Evolutionary conservation across 2,113 vertebrate genomes (phyloP).

Genomic region (Nematolebias whitei): DNA sequence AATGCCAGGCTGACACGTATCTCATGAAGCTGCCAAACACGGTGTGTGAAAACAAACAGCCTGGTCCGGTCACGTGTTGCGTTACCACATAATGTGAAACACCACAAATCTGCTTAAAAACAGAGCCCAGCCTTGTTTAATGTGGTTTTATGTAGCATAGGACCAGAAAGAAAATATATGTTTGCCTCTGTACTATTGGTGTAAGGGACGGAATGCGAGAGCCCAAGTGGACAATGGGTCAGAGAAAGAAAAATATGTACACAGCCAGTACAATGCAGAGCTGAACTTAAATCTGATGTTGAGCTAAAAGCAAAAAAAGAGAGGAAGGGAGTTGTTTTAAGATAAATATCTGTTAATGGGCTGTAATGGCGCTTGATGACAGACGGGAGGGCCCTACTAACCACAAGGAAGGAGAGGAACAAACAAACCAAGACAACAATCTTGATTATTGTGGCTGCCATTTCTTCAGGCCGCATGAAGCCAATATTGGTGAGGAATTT

Average conservation of each 20-base stretch:
- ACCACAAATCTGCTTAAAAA: background rate
- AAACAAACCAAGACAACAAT: constrained; percentile 77
- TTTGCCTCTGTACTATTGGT: background rate
- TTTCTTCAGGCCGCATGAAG: constrained; percentile 56
- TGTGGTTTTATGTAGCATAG: background rate
- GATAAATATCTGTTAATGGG: constrained; percentile 84
- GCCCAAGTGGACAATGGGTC: constrained; percentile 44
- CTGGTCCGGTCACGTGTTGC: background rate
- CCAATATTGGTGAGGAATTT: constrained; percentile 52
- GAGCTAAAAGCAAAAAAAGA: constrained; percentile 60
- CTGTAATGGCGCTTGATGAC: constrained; percentile 83
- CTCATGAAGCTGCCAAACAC: constrained; percentile 4
- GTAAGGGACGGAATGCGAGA: constrained; percentile 18
- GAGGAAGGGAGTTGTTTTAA: constrained; percentile 78
- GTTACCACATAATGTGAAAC: too few relatives aligned
- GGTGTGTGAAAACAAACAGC: background rate
- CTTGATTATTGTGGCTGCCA: constrained; percentile 59
- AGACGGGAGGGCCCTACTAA: constrained; percentile 77
- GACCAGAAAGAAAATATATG: background rate
- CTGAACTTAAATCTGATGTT: constrained; percentile 34
- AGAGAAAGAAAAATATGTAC: constrained; percentile 39
- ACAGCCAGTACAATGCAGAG: constrained; percentile 64
- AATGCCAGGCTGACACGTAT: constrained; percentile 28
- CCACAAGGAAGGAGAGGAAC: constrained; percentile 68
- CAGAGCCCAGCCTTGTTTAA: background rate